Evolutionary conservation across 2,888 invertebrate genomes (phyloP).

Genomic region (Drosophila prostipennis): DNA sequence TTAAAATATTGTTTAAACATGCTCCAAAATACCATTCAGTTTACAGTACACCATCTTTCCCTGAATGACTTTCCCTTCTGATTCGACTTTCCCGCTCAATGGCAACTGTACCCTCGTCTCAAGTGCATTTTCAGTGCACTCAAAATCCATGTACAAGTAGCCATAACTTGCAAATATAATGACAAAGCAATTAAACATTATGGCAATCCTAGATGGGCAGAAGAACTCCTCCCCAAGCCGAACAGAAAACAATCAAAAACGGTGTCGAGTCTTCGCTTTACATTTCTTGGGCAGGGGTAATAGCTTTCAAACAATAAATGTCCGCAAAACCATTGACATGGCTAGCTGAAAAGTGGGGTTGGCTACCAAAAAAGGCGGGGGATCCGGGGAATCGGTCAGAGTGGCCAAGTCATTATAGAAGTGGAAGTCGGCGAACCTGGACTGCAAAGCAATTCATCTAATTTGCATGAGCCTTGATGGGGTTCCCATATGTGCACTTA

Average conservation of each 20-base stretch:
- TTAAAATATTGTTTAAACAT: background rate
- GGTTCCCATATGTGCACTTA: constrained; percentile 28
- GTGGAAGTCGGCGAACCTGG: constrained; percentile 47
- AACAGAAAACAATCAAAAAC: constrained; percentile 80
- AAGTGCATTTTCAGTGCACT: constrained; percentile 61
- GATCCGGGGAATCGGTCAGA: constrained; percentile 47
- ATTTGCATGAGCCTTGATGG: constrained; percentile 80
- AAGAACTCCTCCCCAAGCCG: constrained; percentile 15
- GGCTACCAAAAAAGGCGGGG: constrained; percentile 27
- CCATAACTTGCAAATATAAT: constrained; percentile 78
- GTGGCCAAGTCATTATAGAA: constrained; percentile 82
- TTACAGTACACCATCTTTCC: background rate
- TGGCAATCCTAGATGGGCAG: constrained; percentile 71
- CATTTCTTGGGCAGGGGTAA: constrained; percentile 74
- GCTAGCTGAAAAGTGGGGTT: constrained; percentile 72
- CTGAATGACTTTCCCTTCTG: background rate
- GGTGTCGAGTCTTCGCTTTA: constrained; percentile 72
- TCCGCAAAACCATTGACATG: constrained; percentile 84
- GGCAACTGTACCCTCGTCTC: constrained; percentile 57
- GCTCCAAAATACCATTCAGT: background rate
- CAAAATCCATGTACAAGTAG: constrained; percentile 51
- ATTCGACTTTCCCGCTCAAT: background rate
- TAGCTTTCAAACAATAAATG: constrained; percentile 84
- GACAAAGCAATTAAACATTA: constrained; percentile 79
- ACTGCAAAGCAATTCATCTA: constrained; percentile 82